Conservation (phyloP, 2,888 invertebrate species). For the Pyrrhosoma nymphula region DNA sequence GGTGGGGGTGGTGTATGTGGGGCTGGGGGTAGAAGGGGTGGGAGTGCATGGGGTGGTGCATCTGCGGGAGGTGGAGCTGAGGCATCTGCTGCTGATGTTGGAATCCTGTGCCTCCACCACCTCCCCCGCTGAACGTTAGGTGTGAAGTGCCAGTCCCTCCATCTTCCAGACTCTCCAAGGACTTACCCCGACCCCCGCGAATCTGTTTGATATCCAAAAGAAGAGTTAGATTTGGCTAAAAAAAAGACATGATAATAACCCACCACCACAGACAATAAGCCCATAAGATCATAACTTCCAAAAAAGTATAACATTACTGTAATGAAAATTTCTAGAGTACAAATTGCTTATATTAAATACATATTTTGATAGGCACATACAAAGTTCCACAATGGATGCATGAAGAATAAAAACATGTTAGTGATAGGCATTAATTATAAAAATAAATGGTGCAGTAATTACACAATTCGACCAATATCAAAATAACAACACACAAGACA, state of each 20-base stretch:
- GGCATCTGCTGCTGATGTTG: slow-evolving; percentile 71
- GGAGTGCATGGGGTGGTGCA: slow-evolving; percentile 82
- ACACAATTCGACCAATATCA: background rate
- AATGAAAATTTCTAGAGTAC: background rate
- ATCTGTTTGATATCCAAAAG: slow-evolving; percentile 80
- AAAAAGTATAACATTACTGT: background rate
- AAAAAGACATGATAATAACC: background rate
- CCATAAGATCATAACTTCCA: background rate
- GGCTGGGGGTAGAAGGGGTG: slow-evolving; percentile 81
- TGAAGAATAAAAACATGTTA: slow-evolving; percentile 14
- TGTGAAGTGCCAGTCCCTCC: slow-evolving; percentile 79
- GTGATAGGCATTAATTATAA: slow-evolving; percentile 15
- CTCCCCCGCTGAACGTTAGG: slow-evolving; percentile 74
- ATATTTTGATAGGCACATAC: background rate
- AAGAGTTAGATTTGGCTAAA: slow-evolving; percentile 45
- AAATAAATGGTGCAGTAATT: slow-evolving; percentile 21
- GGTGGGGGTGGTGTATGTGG: slow-evolving; percentile 66
- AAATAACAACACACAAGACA: slow-evolving; percentile 21
- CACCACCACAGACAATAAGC: background rate
- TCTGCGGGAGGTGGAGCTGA: slow-evolving; percentile 75
- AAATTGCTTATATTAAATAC: background rate
- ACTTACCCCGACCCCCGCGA: slow-evolving; percentile 91
- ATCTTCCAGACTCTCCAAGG: slow-evolving; percentile 91
- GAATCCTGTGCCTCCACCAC: slow-evolving; percentile 79
- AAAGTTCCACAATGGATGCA: background rate